Conservation (phyloP, 2,888 invertebrate species). For the Sphaerophoria taeniata region DNA sequence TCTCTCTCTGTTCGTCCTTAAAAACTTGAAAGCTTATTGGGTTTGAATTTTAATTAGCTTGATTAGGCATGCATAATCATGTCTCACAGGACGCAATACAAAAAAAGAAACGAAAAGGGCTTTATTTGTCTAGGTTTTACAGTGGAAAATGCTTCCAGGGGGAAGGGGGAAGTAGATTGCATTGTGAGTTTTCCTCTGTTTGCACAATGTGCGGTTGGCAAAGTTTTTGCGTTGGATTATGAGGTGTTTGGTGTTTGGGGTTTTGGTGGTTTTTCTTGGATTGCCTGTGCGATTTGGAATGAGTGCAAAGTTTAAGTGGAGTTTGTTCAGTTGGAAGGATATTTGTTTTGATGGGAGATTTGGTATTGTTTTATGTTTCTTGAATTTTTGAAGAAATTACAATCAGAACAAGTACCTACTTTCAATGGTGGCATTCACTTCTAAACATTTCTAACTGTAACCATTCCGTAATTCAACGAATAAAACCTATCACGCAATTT, state of each 20-base stretch:
- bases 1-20: too few species aligned
- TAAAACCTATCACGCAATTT: neutral
- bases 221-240: slow-evolving; percentile 43
- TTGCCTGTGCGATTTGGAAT: too few species aligned
- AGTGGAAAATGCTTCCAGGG: neutral
- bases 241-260: slow-evolving; percentile 9
- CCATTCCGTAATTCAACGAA: slow-evolving; percentile 2
- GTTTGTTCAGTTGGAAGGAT: neutral
- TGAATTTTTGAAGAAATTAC: too few species aligned
- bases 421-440: too few species aligned
- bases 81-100: slow-evolving; percentile 14
- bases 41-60: slow-evolving; percentile 63
- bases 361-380: neutral
- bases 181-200: neutral
- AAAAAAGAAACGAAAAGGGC: slow-evolving; percentile 20
- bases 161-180: neutral
- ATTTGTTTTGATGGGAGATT: neutral
- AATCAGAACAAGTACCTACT: too few species aligned
- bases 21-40: slow-evolving; percentile 35
- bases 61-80: slow-evolving; percentile 48
- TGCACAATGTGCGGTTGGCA: slow-evolving; percentile 26
- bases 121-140: slow-evolving; percentile 36
- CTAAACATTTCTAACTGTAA: too few species aligned
- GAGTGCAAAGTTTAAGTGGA: neutral
- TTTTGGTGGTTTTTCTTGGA: neutral